These are phyloP conservation scores for Hydriomena furcata DNA, from an alignment of 2,888 invertebrate species.

Conservation along the genomic window DNA sequence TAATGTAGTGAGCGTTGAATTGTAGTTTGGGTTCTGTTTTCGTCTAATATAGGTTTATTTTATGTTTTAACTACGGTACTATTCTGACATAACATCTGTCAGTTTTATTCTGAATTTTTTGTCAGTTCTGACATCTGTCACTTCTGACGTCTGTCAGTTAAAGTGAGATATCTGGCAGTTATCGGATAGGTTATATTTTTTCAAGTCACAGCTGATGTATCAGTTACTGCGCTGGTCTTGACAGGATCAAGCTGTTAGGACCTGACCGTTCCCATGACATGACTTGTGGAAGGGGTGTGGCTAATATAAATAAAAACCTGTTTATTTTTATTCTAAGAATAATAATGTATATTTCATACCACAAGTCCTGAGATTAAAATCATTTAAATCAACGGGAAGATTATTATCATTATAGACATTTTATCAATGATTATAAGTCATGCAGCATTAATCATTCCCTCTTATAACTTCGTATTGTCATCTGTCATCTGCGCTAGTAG, in stretches of 20 bases:
- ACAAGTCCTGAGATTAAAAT: slow-evolving; percentile 15
- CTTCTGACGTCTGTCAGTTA: too few species aligned
- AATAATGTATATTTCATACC: background rate
- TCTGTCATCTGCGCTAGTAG: slow-evolving; percentile 32
- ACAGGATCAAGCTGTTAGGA: too few species aligned
- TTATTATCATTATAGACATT: slow-evolving; percentile 14
- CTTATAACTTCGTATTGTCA: background rate
- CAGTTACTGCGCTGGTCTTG: too few species aligned
- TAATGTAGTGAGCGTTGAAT: slow-evolving; percentile 35
- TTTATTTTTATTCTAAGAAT: background rate
- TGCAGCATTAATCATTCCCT: background rate
- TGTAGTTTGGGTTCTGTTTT: slow-evolving; percentile 46
- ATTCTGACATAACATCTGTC: background rate
- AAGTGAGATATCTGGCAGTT: too few species aligned
- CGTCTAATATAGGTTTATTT: slow-evolving; percentile 8
- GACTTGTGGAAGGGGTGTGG: too few species aligned
- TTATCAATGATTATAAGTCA: slow-evolving; percentile 13
- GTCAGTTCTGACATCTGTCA: background rate
- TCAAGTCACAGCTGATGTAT: too few species aligned
- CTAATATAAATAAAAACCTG: too few species aligned
- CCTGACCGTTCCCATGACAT: background rate
- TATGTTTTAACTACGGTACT: slow-evolving; percentile 28
- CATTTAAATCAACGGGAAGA: background rate
- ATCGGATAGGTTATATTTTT: too few species aligned
- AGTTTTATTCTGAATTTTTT: background rate